Evolutionary conservation across 2,888 invertebrate genomes (phyloP).

Genomic region (Diaphora mendica): DNA sequence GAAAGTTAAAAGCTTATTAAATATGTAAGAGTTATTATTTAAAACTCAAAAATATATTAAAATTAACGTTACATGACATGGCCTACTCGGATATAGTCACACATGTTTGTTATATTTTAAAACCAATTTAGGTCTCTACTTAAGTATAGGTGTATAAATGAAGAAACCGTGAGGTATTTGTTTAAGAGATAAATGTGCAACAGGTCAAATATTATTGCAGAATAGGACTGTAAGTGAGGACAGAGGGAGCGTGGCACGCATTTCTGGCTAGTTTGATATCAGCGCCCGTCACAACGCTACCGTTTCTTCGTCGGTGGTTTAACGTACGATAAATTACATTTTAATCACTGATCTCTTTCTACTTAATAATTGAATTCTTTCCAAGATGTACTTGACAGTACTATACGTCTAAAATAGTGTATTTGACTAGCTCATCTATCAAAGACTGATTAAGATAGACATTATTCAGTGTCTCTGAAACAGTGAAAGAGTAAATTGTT

Average conservation of each 20-base stretch:
- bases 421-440: slow-evolving; percentile 5
- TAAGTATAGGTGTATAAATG: neutral
- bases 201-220: slow-evolving; percentile 67
- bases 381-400: slow-evolving; percentile 26
- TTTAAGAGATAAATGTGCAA: slow-evolving; percentile 40
- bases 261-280: slow-evolving; percentile 85
- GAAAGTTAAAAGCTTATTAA: neutral
- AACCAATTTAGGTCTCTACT: neutral
- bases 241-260: slow-evolving; percentile 82
- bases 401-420: slow-evolving; percentile 23
- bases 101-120: neutral
- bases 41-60: neutral
- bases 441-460: slow-evolving; percentile 15
- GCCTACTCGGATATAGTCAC: neutral
- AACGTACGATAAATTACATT: slow-evolving; percentile 62
- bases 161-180: neutral
- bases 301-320: slow-evolving; percentile 64
- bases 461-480: slow-evolving; percentile 16
- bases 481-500: slow-evolving; percentile 22
- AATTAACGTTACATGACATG: neutral
- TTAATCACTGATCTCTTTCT: slow-evolving; percentile 35
- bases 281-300: slow-evolving; percentile 81
- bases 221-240: slow-evolving; percentile 74
- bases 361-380: slow-evolving; percentile 25
- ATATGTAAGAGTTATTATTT: neutral